These are phyloP conservation scores for Lithodes maja DNA, from an alignment of 2,888 invertebrate species.

Conservation along the genomic window DNA sequence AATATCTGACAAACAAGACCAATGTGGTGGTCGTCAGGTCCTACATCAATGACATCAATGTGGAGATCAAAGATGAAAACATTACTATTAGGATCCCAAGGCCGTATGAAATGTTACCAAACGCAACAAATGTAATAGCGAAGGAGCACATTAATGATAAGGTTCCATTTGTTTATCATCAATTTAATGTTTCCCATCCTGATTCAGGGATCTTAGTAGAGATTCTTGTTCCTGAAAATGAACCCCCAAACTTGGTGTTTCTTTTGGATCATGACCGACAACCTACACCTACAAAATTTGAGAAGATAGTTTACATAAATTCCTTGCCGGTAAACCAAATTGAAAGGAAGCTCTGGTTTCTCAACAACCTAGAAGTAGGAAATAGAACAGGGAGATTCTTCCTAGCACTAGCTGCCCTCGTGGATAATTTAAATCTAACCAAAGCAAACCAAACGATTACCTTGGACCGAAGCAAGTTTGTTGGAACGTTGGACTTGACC, in stretches of 20 bases:
- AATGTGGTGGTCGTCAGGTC: slow-evolving; percentile 41
- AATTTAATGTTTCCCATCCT: slow-evolving; percentile 48
- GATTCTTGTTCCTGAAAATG: slow-evolving; percentile 8
- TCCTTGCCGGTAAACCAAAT: slow-evolving; percentile 32
- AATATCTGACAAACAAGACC: slow-evolving; percentile 5
- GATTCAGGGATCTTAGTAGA: slow-evolving; percentile 49
- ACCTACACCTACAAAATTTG: slow-evolving; percentile 57
- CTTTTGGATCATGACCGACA: slow-evolving; percentile 53
- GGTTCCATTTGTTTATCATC: slow-evolving; percentile 64
- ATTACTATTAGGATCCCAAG: slow-evolving; percentile 50
- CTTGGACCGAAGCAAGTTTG: slow-evolving; percentile 41
- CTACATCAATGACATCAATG: slow-evolving; percentile 4
- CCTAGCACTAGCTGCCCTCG: slow-evolving; percentile 46
- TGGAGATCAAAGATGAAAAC: slow-evolving; percentile 39
- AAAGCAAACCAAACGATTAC: neutral
- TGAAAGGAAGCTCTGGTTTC: slow-evolving; percentile 40
- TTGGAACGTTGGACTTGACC: slow-evolving; percentile 64
- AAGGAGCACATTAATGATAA: slow-evolving; percentile 8
- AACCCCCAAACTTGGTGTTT: slow-evolving; percentile 36
- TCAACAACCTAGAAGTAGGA: slow-evolving; percentile 31
- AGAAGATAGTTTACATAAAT: slow-evolving; percentile 10
- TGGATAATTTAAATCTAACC: neutral
- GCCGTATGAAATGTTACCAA: neutral
- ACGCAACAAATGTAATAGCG: slow-evolving; percentile 25
- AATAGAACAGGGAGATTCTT: slow-evolving; percentile 58